Evolutionary conservation across 2,888 invertebrate species (phyloP).

Genomic region (Dasypolia templi): DNA sequence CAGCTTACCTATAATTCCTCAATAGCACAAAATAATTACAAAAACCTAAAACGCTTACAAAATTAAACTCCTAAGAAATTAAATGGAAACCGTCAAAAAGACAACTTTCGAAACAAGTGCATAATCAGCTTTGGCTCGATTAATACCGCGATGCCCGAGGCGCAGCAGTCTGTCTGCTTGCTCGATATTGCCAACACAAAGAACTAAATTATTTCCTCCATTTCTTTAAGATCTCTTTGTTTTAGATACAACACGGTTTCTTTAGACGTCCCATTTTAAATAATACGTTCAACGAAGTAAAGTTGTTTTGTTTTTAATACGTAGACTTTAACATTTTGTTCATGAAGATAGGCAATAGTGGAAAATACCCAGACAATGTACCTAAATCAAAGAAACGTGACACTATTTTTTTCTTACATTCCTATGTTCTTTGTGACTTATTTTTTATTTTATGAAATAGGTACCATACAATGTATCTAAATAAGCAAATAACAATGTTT

Average conservation of each 20-base stretch:
- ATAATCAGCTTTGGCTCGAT: constrained; percentile 89
- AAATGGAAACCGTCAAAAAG: constrained; percentile 78
- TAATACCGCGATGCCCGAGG: constrained; percentile 86
- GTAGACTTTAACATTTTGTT: constrained; percentile 8
- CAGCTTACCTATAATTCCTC: neutral
- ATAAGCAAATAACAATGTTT: constrained; percentile 44
- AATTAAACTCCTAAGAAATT: constrained; percentile 68
- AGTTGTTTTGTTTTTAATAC: constrained; percentile 37
- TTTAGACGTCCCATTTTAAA: constrained; percentile 55
- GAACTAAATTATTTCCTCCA: constrained; percentile 88
- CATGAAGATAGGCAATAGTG: neutral
- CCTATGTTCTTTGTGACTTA: neutral
- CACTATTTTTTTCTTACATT: neutral
- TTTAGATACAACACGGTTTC: constrained; percentile 79
- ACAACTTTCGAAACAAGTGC: constrained; percentile 80
- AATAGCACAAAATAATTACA: constrained; percentile 19
- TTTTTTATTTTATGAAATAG: neutral
- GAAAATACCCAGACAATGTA: neutral
- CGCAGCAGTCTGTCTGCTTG: constrained; percentile 72
- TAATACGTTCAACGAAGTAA: constrained; percentile 44
- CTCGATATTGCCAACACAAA: constrained; percentile 87
- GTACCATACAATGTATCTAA: constrained; percentile 20
- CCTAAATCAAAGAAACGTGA: neutral
- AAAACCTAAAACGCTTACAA: constrained; percentile 59
- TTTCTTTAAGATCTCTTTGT: constrained; percentile 84